Conservation (phyloP, 2,888 invertebrate species). For the Pseudoips prasinana region DNA sequence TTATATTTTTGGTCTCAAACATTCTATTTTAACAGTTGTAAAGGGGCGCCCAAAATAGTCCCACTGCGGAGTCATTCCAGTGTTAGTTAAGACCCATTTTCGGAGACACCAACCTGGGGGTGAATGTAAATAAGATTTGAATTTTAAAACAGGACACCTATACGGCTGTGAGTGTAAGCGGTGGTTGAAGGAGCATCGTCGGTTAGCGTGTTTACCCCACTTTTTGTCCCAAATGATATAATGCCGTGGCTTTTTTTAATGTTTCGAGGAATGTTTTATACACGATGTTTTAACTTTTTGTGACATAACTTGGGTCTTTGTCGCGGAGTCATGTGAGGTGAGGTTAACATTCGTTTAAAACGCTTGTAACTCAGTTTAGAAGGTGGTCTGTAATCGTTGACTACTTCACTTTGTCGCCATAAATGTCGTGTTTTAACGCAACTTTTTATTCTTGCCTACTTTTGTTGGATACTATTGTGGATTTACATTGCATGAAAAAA, state of each 20-base stretch:
- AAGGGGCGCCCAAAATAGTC: conserved; percentile 70
- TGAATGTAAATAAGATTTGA: conserved; percentile 76
- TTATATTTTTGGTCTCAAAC: conserved; percentile 58
- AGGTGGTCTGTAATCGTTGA: conserved; percentile 19
- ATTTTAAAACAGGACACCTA: conserved; percentile 59
- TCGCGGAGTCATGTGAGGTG: conserved; percentile 28
- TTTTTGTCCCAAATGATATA: conserved; percentile 32
- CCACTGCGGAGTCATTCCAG: conserved; percentile 51
- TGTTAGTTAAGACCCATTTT: conserved; percentile 62
- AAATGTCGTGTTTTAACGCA: conserved; percentile 6
- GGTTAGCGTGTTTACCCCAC: conserved; percentile 22
- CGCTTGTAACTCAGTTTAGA: conserved; percentile 18
- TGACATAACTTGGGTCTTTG: conserved; percentile 30
- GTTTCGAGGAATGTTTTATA: conserved; percentile 24
- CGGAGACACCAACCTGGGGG: conserved; percentile 50
- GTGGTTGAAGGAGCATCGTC: conserved; percentile 19
- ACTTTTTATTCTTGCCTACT: conserved; percentile 11
- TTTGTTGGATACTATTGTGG: background rate
- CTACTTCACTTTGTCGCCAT: conserved; percentile 20
- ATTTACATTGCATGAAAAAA: too few species aligned
- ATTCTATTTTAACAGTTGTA: conserved; percentile 68
- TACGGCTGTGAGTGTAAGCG: conserved; percentile 27
- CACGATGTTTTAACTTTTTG: conserved; percentile 28
- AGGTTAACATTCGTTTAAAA: conserved; percentile 35
- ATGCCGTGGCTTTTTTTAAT: conserved; percentile 24